Conservation (phyloP, 2,888 invertebrate species). For the Meta bourneti region DNA sequence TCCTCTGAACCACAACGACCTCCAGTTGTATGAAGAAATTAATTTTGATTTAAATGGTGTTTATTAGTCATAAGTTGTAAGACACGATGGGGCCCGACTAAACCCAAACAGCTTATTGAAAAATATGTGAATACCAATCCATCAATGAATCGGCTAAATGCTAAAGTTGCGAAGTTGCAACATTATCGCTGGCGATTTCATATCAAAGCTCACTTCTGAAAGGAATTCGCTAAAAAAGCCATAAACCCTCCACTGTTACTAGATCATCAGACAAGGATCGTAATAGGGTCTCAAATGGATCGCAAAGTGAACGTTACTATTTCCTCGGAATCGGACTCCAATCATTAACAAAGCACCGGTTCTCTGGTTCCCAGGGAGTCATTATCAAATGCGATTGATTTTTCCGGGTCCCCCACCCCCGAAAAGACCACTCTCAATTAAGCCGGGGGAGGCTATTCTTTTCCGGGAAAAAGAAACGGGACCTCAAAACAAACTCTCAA, state of each 20-base stretch:
- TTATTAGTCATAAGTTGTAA: too few relatives aligned
- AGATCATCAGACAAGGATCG: not conserved
- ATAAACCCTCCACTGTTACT: not conserved
- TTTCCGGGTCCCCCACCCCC: not conserved
- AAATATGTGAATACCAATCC: too few relatives aligned
- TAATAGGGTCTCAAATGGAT: not conserved
- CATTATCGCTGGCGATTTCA: too few relatives aligned
- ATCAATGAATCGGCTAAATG: too few relatives aligned
- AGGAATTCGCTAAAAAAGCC: not conserved
- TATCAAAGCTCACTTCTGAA: not conserved
- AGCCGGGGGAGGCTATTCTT: not conserved
- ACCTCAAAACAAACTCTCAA: constrained; percentile 45
- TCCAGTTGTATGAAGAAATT: too few relatives aligned
- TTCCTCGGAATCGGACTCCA: not conserved
- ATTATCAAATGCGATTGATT: not conserved
- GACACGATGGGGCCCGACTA: too few relatives aligned
- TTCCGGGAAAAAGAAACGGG: constrained; percentile 2
- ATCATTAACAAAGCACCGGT: not conserved
- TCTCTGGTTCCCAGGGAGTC: not conserved
- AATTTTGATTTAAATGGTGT: too few relatives aligned
- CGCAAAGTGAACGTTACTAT: not conserved
- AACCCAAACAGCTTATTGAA: too few relatives aligned
- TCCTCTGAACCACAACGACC: too few relatives aligned
- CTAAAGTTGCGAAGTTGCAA: too few relatives aligned
- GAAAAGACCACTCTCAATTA: not conserved